Evolutionary conservation across 2,888 invertebrate genomes (phyloP).

Genomic region (Tipula vernalis): DNA sequence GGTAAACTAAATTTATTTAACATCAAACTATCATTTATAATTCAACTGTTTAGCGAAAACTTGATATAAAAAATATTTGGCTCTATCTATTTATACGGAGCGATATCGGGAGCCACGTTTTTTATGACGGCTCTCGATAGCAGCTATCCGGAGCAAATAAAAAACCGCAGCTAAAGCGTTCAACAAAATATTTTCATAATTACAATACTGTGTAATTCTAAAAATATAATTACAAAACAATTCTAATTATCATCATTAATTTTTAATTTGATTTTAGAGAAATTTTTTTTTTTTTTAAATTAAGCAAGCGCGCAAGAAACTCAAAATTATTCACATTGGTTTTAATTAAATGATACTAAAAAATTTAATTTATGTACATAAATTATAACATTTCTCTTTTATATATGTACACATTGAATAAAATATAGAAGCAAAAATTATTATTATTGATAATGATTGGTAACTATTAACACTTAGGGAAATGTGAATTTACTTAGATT

Average conservation of each 20-base stretch:
- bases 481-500: background rate
- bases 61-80: no score
- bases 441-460: background rate
- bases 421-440: background rate
- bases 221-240: background rate
- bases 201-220: background rate
- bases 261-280: background rate
- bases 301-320: background rate
- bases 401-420: background rate
- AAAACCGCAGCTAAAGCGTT: no score
- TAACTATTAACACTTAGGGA: background rate
- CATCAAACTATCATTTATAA: no score
- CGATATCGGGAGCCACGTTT: no score
- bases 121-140: no score
- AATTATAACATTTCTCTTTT: background rate
- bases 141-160: no score
- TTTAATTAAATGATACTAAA: background rate
- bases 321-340: background rate
- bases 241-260: background rate
- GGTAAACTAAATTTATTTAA: no score
- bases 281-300: no score
- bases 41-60: no score
- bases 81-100: no score
- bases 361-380: background rate
- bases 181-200: background rate